These are phyloP conservation scores for Zaprionus lineosus DNA, from an alignment of 2,888 invertebrate species.

Conservation along the genomic window DNA sequence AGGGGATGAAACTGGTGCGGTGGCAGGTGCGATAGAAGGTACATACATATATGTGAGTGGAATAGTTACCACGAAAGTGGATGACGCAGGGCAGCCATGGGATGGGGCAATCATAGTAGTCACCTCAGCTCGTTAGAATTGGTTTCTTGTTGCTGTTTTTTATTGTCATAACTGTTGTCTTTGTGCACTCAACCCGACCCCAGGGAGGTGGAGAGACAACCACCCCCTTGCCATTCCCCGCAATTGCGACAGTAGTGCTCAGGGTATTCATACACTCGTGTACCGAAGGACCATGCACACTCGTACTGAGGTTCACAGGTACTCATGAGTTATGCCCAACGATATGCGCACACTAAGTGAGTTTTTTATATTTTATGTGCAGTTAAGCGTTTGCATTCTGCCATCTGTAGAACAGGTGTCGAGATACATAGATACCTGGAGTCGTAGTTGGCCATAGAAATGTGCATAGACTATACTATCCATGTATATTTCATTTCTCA, in stretches of 20 bases:
- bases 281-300: background rate
- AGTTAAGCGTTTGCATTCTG: constrained; percentile 56
- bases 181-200: constrained; percentile 53
- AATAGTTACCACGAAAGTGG: no score
- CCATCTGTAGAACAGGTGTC: constrained; percentile 28
- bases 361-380: constrained; percentile 62
- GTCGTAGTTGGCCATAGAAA: constrained; percentile 4
- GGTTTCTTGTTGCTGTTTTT: constrained; percentile 38
- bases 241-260: no score
- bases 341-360: constrained; percentile 58
- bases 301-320: background rate
- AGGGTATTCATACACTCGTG: background rate
- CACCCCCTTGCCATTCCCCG: no score
- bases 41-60: no score
- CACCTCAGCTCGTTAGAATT: constrained; percentile 51
- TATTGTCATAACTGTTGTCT: constrained; percentile 56
- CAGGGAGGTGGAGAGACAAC: constrained; percentile 5
- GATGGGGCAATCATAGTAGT: constrained; percentile 11
- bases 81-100: background rate
- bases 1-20: background rate
- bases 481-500: background rate
- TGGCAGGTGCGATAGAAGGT: background rate
- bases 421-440: no score
- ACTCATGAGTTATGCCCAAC: constrained; percentile 57
- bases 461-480: constrained; percentile 10